Conservation (phyloP, 2,113 vertebrate genomes). For the Lepus timidus region DNA sequence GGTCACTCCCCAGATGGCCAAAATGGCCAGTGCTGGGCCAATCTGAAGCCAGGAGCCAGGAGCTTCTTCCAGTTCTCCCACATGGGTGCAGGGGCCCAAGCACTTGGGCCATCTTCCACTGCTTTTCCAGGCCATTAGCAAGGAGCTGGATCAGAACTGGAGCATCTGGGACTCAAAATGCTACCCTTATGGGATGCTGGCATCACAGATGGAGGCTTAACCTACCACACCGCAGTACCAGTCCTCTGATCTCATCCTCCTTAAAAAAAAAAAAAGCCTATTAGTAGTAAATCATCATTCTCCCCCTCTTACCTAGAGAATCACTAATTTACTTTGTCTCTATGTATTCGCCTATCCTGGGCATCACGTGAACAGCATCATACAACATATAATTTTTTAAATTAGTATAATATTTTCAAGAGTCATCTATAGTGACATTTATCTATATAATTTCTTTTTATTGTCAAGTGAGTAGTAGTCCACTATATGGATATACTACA, state of each 20-base stretch:
- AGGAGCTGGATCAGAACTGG: too few relatives aligned
- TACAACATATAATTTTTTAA: neutral
- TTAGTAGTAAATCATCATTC: neutral
- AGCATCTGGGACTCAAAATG: too few relatives aligned
- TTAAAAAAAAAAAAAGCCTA: slow-evolving; percentile 46
- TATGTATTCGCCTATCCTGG: neutral
- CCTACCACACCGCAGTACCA: too few relatives aligned
- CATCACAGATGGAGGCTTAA: too few relatives aligned
- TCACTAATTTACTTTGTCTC: neutral
- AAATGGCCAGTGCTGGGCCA: too few relatives aligned
- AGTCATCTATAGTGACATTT: neutral
- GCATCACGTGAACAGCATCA: slow-evolving; percentile 29
- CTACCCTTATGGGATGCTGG: too few relatives aligned
- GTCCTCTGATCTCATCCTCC: neutral
- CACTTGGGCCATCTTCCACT: too few relatives aligned
- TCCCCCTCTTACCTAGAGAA: neutral
- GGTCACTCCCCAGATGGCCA: too few relatives aligned
- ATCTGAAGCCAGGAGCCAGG: too few relatives aligned
- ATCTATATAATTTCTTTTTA: slow-evolving; percentile 28
- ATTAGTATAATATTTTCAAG: neutral
- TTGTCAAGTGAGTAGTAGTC: neutral
- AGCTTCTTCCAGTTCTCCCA: too few relatives aligned
- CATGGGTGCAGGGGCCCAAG: too few relatives aligned
- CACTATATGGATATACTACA: neutral
- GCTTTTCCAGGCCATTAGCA: too few relatives aligned